Percentiles rank a stretch among this genome's conserved stretches.
phyloP scores from a whole-genome alignment of 2,797 vertebrate genomes.

The Simalia tracyae region DNA sequence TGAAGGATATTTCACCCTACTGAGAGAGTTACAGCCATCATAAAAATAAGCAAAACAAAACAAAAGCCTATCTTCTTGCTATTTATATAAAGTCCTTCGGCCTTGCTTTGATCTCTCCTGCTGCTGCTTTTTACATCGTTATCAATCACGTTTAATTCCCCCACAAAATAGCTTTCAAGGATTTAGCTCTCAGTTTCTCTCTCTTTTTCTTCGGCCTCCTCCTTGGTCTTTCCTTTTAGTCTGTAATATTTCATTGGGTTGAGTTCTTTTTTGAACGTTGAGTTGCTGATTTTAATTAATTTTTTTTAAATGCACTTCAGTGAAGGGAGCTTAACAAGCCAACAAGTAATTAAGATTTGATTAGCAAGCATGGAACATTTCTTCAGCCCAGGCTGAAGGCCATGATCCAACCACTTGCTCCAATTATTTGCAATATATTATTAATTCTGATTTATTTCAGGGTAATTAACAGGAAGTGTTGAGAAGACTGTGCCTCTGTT shows the following conservation, averaged over 20 bases:
- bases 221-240: neutral
- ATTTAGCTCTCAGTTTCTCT: neutral
- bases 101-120: neutral
- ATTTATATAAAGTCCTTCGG: neutral
- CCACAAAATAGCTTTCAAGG: neutral
- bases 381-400: neutral
- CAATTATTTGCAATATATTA: neutral
- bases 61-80: neutral
- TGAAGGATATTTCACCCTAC: neutral
- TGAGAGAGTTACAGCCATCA: neutral
- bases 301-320: neutral
- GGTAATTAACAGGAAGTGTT: constrained; percentile 24
- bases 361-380: neutral
- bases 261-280: neutral
- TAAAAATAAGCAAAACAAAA: neutral
- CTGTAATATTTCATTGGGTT: neutral
- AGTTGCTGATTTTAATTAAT: neutral
- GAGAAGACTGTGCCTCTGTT: neutral
- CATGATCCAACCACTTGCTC: neutral
- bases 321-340: neutral
- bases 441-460: neutral
- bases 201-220: neutral
- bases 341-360: neutral
- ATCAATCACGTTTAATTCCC: neutral
- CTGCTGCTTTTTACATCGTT: neutral